Percentiles rank a stretch among this genome's conserved stretches.
phyloP scores from a whole-genome alignment of 2,113 vertebrate genomes.

The Junco hyemalis region DNA sequence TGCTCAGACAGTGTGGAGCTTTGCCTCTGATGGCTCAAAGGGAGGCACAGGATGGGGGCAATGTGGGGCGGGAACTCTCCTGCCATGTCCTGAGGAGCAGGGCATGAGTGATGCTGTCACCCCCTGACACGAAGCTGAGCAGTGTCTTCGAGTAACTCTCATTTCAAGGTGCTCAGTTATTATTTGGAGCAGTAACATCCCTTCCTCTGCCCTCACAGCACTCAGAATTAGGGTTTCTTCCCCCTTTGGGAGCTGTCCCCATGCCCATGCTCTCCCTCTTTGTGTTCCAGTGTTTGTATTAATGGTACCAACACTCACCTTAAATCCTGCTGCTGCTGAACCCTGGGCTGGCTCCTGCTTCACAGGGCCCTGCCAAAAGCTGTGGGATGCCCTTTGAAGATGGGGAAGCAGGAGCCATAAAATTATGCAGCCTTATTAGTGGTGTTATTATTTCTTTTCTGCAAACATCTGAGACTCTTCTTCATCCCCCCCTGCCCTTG shows the following conservation, averaged over 20 bases:
- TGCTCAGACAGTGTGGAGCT: neutral
- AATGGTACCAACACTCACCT: neutral
- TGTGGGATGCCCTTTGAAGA: conserved; percentile 60
- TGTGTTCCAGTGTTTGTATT: neutral
- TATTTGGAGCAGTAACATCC: neutral
- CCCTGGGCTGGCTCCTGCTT: conserved; percentile 38
- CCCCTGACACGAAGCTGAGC: fast-evolving
- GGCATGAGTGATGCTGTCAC: neutral
- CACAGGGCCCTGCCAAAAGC: conserved; percentile 39
- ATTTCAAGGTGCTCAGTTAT: fast-evolving
- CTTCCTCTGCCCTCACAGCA: neutral
- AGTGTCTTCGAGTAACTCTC: neutral
- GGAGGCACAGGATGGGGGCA: neutral
- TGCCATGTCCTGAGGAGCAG: neutral
- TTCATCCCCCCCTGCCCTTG: neutral
- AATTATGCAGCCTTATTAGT: conserved; percentile 44
- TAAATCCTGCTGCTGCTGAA: neutral
- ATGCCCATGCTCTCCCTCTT: neutral
- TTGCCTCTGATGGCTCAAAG: neutral
- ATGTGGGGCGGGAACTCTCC: neutral
- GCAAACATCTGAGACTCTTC: conserved; percentile 35
- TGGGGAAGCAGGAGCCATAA: neutral
- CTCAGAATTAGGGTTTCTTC: neutral
- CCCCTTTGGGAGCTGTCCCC: neutral
- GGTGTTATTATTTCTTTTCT: neutral